phyloP scores from a whole-genome alignment of 2,113 vertebrate genomes.

The Mugil cephalus region DNA sequence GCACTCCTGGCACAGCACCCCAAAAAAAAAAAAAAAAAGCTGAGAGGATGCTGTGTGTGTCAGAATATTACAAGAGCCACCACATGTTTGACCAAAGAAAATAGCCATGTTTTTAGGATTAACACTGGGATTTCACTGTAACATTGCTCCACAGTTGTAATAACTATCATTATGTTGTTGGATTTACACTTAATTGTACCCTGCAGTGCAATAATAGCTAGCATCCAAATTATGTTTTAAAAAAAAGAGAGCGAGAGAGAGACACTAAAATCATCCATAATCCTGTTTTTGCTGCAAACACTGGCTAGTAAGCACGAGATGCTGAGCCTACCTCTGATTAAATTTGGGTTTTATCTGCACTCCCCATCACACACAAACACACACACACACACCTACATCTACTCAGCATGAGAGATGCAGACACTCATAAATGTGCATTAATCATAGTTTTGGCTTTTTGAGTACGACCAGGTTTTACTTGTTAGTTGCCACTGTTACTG shows the following conservation, averaged over 20 bases:
- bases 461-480: background rate
- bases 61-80: constrained; percentile 7
- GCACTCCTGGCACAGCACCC: constrained; percentile 40
- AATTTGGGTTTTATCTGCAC: constrained; percentile 27
- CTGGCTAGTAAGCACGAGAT: constrained; percentile 12
- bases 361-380: constrained; percentile 34
- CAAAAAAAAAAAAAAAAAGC: constrained; percentile 7
- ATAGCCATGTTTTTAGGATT: constrained; percentile 19
- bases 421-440: constrained; percentile 35
- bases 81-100: background rate
- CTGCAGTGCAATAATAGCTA: background rate
- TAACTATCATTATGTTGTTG: constrained; percentile 7
- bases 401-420: constrained; percentile 36
- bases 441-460: constrained; percentile 13
- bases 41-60: constrained; percentile 6
- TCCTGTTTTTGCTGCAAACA: constrained; percentile 14
- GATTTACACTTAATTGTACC: constrained; percentile 14
- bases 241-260: background rate
- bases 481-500: background rate
- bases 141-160: background rate
- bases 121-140: background rate
- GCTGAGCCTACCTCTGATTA: constrained; percentile 26
- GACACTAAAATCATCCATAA: background rate
- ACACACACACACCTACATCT: constrained; percentile 67
- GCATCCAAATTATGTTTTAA: background rate